Conservation (phyloP, 1,140 invertebrate species). For the Thereuonema tuberculata region DNA sequence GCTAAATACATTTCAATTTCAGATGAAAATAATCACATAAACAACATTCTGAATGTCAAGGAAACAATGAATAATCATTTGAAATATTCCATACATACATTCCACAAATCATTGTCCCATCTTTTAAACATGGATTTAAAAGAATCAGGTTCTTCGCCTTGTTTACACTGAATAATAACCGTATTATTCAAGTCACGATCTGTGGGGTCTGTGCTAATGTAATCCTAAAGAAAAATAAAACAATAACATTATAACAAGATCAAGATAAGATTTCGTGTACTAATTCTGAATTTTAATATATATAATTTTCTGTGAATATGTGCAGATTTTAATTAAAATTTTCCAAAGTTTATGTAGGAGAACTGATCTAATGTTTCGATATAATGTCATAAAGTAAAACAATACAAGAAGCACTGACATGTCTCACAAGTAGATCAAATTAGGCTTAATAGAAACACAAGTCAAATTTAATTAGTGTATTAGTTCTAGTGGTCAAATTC, state of each 20-base stretch:
- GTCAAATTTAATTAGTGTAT: too few relatives aligned
- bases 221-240: slow-evolving; percentile 36
- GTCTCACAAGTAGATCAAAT: too few relatives aligned
- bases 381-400: too few relatives aligned
- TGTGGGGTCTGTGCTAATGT: slow-evolving; percentile 38
- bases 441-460: too few relatives aligned
- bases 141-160: slow-evolving; percentile 48
- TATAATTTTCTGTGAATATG: not conserved
- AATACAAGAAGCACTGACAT: too few relatives aligned
- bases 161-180: slow-evolving; percentile 45
- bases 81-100: slow-evolving; percentile 37
- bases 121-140: slow-evolving; percentile 52
- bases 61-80: too few relatives aligned
- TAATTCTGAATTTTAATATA: not conserved
- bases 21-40: too few relatives aligned
- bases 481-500: too few relatives aligned
- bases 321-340: not conserved
- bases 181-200: slow-evolving; percentile 40
- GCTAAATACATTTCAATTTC: too few relatives aligned
- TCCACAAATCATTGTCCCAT: slow-evolving; percentile 50
- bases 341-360: too few relatives aligned
- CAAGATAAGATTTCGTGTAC: not conserved
- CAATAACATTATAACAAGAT: not conserved
- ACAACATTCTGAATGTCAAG: too few relatives aligned
- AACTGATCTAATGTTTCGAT: too few relatives aligned